These are phyloP conservation scores for Lordiphosa stackelbergi DNA, from an alignment of 1,140 invertebrate genomes.

Conservation along the genomic window DNA sequence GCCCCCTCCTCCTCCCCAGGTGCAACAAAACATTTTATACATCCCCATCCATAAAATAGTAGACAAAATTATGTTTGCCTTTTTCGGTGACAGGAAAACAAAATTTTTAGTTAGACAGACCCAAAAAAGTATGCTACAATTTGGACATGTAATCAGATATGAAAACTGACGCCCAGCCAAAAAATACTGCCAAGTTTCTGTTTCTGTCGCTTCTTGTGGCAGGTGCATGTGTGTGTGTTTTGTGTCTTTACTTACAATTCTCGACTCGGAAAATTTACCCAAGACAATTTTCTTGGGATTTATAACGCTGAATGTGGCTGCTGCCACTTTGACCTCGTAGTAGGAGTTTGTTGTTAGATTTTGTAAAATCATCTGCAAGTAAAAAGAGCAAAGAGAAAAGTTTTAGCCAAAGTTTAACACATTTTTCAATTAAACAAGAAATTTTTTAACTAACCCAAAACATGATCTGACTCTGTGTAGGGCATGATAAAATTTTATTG, in stretches of 20 bases:
- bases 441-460: constrained; percentile 39
- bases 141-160: constrained; percentile 53
- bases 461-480: constrained; percentile 9
- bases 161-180: constrained; percentile 43
- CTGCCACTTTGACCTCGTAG: constrained; percentile 86
- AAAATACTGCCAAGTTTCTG: constrained; percentile 41
- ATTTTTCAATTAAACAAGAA: constrained; percentile 58
- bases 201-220: constrained; percentile 10
- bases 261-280: constrained; percentile 82
- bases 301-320: constrained; percentile 83
- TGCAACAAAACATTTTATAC: too few species aligned
- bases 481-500: constrained; percentile 68
- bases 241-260: constrained; percentile 79
- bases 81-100: too few species aligned
- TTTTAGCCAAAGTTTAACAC: constrained; percentile 18
- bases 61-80: too few species aligned
- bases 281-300: constrained; percentile 82
- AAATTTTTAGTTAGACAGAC: not conserved
- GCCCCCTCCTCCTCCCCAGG: too few species aligned
- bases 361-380: constrained; percentile 83
- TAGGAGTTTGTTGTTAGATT: constrained; percentile 86
- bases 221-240: constrained; percentile 10
- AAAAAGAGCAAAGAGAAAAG: constrained; percentile 2
- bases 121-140: constrained; percentile 15
- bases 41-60: too few species aligned